These are phyloP conservation scores for Acheta domesticus DNA, from an alignment of 2,888 invertebrate species.

Conservation along the genomic window DNA sequence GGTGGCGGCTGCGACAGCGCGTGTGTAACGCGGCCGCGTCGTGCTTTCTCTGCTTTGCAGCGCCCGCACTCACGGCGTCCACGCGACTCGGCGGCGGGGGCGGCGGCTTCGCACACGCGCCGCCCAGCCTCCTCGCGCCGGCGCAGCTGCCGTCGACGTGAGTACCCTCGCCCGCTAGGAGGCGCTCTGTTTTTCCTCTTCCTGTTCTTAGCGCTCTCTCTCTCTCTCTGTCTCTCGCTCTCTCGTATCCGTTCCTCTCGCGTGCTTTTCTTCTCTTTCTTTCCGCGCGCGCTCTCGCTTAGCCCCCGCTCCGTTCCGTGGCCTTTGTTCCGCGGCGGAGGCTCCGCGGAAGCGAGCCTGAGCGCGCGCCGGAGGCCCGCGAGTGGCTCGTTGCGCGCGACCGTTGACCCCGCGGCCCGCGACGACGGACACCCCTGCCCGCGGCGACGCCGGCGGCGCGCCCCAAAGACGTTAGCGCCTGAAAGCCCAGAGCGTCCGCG, in stretches of 20 bases:
- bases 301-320: slow-evolving; percentile 23
- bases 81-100: neutral
- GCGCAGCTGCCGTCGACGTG: neutral
- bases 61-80: neutral
- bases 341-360: slow-evolving; percentile 12
- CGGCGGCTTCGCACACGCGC: neutral
- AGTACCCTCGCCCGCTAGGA: neutral
- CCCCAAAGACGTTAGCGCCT: neutral
- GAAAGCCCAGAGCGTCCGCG: neutral
- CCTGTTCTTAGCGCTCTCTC: slow-evolving; percentile 10
- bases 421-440: slow-evolving; percentile 65
- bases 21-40: neutral
- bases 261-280: slow-evolving; percentile 24
- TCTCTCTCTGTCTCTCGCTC: slow-evolving; percentile 18
- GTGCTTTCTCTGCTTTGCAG: neutral
- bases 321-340: slow-evolving; percentile 26
- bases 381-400: neutral
- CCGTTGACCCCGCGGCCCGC: slow-evolving; percentile 54
- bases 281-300: slow-evolving; percentile 25
- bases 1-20: neutral
- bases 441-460: slow-evolving; percentile 39
- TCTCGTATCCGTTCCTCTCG: slow-evolving; percentile 21
- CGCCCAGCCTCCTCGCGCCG: neutral
- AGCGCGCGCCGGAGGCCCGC: slow-evolving; percentile 24
- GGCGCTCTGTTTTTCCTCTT: slow-evolving; percentile 2